These are phyloP conservation scores for Phycodurus eques DNA, from an alignment of 2,113 vertebrate species.

Conservation along the genomic window DNA sequence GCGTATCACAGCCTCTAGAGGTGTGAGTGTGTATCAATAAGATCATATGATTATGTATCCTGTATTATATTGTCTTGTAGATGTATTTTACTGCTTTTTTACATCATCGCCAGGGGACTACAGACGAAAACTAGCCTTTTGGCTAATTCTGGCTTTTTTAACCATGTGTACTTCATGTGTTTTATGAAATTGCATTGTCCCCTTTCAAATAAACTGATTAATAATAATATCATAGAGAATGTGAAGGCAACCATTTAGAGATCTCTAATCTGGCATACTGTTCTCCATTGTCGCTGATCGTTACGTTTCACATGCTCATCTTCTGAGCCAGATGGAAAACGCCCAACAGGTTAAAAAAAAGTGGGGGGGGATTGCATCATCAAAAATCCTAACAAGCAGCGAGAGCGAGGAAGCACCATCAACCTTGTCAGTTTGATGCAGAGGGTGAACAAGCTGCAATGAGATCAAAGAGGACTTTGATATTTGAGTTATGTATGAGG, in stretches of 20 bases:
- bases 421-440: constrained; percentile 62
- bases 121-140: no score
- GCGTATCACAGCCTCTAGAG: constrained; percentile 38
- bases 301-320: not conserved
- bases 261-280: constrained; percentile 30
- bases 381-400: constrained; percentile 59
- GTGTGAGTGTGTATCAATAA: constrained; percentile 38
- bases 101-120: no score
- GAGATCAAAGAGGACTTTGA: constrained; percentile 70
- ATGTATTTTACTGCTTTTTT: no score
- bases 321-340: constrained; percentile 16
- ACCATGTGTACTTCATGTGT: no score
- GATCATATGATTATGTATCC: no score
- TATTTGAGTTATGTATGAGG: constrained; percentile 61
- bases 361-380: constrained; percentile 62
- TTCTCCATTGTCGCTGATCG: constrained; percentile 7
- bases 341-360: constrained; percentile 16
- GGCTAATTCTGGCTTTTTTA: no score
- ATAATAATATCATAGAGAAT: constrained; percentile 6
- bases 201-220: no score
- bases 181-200: no score
- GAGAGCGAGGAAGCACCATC: constrained; percentile 21
- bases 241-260: constrained; percentile 34
- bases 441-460: constrained; percentile 47
- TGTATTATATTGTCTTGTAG: no score